Conservation (phyloP, 2,888 invertebrate genomes). For the Ophonus ardosiacus region DNA sequence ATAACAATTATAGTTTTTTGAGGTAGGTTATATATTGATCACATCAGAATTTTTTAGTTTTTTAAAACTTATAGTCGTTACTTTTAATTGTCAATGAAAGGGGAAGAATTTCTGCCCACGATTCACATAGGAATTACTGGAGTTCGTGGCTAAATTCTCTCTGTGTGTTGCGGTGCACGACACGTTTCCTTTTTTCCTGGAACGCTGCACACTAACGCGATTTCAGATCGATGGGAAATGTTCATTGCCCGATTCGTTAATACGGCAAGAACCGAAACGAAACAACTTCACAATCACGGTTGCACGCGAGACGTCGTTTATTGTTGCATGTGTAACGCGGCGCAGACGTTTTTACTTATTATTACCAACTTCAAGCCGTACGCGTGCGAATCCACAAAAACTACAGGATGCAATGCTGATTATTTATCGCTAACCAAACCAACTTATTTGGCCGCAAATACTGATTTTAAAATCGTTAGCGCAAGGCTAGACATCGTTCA, state of each 20-base stretch:
- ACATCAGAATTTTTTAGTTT: too few species aligned
- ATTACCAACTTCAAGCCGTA: constrained; percentile 47
- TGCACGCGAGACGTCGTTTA: constrained; percentile 63
- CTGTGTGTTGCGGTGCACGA: constrained; percentile 46
- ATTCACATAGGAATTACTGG: not conserved
- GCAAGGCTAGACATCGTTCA: not conserved
- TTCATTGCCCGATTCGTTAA: constrained; percentile 64
- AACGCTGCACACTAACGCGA: constrained; percentile 53
- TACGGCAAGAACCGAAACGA: constrained; percentile 60
- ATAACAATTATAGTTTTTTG: too few species aligned
- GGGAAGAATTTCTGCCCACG: not conserved
- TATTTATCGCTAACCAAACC: not conserved
- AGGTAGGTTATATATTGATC: too few species aligned
- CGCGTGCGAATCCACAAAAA: constrained; percentile 36
- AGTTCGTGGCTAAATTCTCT: not conserved
- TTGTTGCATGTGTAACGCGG: constrained; percentile 57
- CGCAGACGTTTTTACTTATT: constrained; percentile 56
- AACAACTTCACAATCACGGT: constrained; percentile 57
- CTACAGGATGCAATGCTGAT: not conserved
- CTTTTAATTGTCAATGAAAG: not conserved
- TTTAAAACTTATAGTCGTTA: not conserved
- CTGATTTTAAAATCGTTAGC: not conserved
- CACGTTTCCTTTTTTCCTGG: constrained; percentile 62
- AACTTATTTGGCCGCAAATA: not conserved
- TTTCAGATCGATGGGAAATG: constrained; percentile 48